phyloP scores from a whole-genome alignment of 2,113 vertebrate genomes.

The Xenopus tropicalis region DNA sequence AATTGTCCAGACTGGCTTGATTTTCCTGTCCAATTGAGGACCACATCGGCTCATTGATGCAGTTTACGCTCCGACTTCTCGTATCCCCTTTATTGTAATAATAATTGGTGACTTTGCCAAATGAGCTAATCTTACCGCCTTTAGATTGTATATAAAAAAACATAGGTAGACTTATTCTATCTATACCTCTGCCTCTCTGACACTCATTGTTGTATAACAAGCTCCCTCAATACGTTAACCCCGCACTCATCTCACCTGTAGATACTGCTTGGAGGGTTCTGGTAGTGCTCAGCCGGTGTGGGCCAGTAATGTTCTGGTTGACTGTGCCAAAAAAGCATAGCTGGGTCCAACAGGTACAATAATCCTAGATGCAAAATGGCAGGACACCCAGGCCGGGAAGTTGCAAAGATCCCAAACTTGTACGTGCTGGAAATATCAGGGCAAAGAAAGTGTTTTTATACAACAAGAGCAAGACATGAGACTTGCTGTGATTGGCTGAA shows the following conservation, averaged over 20 bases:
- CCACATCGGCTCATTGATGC: too few species aligned
- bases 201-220: too few species aligned
- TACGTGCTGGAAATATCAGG: not conserved
- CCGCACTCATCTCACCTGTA: slow-evolving; percentile 47
- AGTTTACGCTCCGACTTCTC: too few species aligned
- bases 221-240: too few species aligned
- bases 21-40: too few species aligned
- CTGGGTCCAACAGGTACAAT: not conserved
- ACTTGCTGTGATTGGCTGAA: not conserved
- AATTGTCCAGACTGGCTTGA: too few species aligned
- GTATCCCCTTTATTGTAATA: too few species aligned
- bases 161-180: too few species aligned
- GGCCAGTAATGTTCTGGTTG: slow-evolving; percentile 53
- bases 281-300: slow-evolving; percentile 46
- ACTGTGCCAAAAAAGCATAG: slow-evolving; percentile 58
- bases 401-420: not conserved
- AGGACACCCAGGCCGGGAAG: not conserved
- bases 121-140: too few species aligned
- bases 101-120: too few species aligned
- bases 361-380: not conserved
- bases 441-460: slow-evolving; percentile 21
- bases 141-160: too few species aligned
- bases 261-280: slow-evolving; percentile 29
- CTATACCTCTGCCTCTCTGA: too few species aligned
- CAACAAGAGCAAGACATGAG: not conserved